Base-by-base conservation (phyloP, 2,113 vertebrate species). In the Lutjanus erythropterus region DNA sequence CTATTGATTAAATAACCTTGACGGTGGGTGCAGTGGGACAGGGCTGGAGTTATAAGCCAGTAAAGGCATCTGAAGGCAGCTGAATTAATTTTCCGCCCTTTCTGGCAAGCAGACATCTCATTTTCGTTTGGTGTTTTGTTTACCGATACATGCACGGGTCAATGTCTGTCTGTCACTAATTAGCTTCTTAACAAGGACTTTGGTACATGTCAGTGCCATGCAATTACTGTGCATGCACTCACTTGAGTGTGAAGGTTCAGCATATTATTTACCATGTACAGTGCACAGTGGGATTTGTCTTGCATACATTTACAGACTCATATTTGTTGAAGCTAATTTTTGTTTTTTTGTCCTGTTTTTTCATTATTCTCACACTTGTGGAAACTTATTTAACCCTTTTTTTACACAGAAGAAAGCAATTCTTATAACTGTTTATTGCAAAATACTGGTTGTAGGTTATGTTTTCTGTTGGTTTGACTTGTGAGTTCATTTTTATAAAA, bases 81-180 rank as follows among this genome's bases (percentile, higher is more conserved):
- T 33, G 46, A 68, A 70, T 68, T 8, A 6, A 56, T 75, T 37
- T 37, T 31, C 2, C 8, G 1, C 2, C n/a, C 23, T 42, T 27
- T 59, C 35, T 41, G 4, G 16, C 15, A 39, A 39, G 29, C 56
- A 53, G 12, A 29, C 60, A 46, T 74, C 41, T 75, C 7, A 59
- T 72, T 78, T 78, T 55, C 46, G 65, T 58, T 61, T 29, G 27
- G 29, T 21, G 3, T 60, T 81, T 68, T 72, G 52, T 81, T 66
- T 56, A 56, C 64, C 37, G 52, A 84, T 69, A 75, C 62, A 83
- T 64, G 50, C 53, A 25, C 18, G 7, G 42, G 65, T 44, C 29
- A 21, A n/a, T 66, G 42, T 44, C 82, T 42, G 78, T 46, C n/a
- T 59, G 71, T 50, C 52, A 47, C 67, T 83, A 73, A 88, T 81